A percentile compares a stretch with the other conserved stretches of the same genome.
phyloP scores from a whole-genome alignment of 2,888 invertebrate species.

The Noctua fimbriata region DNA sequence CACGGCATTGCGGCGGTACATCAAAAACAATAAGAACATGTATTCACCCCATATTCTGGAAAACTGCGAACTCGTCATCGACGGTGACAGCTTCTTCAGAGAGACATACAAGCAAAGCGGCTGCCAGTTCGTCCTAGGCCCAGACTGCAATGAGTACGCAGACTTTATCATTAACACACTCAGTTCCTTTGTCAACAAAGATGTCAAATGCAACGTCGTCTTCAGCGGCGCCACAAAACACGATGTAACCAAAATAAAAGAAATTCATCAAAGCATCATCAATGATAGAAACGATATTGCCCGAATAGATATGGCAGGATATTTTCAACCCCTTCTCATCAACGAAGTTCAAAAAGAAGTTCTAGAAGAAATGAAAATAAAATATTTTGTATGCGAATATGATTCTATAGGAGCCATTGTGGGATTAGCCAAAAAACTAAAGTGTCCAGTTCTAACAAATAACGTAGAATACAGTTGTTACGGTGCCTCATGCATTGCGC shows the following conservation, averaged over 20 bases:
- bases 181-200: slow-evolving; percentile 21
- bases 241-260: slow-evolving; percentile 17
- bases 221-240: slow-evolving; percentile 56
- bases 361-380: slow-evolving; percentile 66
- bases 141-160: slow-evolving; percentile 61
- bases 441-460: slow-evolving; percentile 70
- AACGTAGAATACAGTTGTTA: slow-evolving; percentile 68
- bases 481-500: slow-evolving; percentile 59
- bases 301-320: background rate
- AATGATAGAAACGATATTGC: background rate
- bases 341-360: slow-evolving; percentile 63
- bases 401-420: slow-evolving; percentile 65
- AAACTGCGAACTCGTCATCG: slow-evolving; percentile 57
- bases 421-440: slow-evolving; percentile 61
- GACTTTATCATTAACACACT: slow-evolving; percentile 43
- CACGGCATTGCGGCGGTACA: slow-evolving; percentile 47
- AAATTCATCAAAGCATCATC: slow-evolving; percentile 48
- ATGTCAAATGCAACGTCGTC: slow-evolving; percentile 54
- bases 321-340: slow-evolving; percentile 58
- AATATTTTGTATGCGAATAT: slow-evolving; percentile 68
- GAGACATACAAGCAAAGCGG: slow-evolving; percentile 65
- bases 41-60: slow-evolving; percentile 21
- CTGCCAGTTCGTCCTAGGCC: slow-evolving; percentile 64
- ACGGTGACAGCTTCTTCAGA: slow-evolving; percentile 58
- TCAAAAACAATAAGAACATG: slow-evolving; percentile 29